These are phyloP conservation scores for Riptortus pedestris DNA, from an alignment of 1,140 invertebrate species.

Conservation along the genomic window DNA sequence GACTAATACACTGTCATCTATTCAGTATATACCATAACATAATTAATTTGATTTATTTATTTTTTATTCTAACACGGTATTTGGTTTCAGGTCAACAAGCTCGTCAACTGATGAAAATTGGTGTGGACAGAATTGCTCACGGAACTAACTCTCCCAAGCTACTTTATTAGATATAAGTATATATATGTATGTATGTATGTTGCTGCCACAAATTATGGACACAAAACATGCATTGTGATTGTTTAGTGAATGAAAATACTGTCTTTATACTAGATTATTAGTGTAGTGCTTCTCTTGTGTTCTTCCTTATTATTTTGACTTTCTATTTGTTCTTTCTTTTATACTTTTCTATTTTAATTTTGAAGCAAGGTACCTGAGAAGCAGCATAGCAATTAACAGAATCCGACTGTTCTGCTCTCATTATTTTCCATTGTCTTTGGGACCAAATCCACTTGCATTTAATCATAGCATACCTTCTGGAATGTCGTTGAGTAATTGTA, in stretches of 20 bases:
- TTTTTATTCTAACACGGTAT: too few species aligned
- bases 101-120: slow-evolving; percentile 1
- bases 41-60: not conserved
- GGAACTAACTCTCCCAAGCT: not conserved
- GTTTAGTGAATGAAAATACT: not conserved
- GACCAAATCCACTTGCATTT: not conserved
- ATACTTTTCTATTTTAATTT: not conserved
- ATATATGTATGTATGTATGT: not conserved
- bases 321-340: not conserved
- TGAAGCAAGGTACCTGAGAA: not conserved
- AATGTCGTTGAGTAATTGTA: not conserved
- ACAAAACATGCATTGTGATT: not conserved
- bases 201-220: not conserved
- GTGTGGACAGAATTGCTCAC: not conserved
- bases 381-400: not conserved
- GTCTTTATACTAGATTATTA: not conserved
- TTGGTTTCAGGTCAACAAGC: not conserved
- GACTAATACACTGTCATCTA: not conserved
- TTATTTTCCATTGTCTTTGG: not conserved
- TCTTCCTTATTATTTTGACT: not conserved
- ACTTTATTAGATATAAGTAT: too few species aligned
- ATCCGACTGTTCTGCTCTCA: not conserved
- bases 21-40: not conserved
- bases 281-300: not conserved
- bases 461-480: not conserved